phyloP scores from a whole-genome alignment of 1,140 invertebrate species.

The Drosophila ohnishii region DNA sequence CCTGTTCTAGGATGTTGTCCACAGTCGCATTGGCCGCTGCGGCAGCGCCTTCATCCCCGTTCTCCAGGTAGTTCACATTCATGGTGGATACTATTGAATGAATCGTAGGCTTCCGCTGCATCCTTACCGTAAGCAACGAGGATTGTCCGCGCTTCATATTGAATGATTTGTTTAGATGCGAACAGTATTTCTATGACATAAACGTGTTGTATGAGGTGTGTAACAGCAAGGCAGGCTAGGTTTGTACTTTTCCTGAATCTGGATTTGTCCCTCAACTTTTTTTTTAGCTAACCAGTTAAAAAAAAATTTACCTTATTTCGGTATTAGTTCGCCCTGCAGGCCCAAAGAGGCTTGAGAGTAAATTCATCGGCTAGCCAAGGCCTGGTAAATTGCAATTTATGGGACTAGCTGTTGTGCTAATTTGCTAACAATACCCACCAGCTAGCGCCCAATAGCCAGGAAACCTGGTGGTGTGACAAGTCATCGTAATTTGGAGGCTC shows the following conservation, averaged over 20 bases:
- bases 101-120: background rate
- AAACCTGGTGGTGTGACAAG: slow-evolving; percentile 71
- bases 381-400: slow-evolving; percentile 54
- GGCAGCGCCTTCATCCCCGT: background rate
- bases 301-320: background rate
- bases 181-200: background rate
- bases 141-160: background rate
- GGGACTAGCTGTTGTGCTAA: slow-evolving; percentile 58
- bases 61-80: slow-evolving; percentile 13
- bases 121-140: background rate
- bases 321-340: background rate
- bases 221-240: background rate
- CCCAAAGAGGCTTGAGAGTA: background rate
- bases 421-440: slow-evolving; percentile 65
- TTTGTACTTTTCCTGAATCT: background rate
- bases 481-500: slow-evolving; percentile 67
- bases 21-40: background rate
- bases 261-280: too few relatives aligned
- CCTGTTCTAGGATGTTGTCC: slow-evolving; percentile 17
- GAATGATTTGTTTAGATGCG: background rate
- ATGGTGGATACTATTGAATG: background rate
- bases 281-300: background rate
- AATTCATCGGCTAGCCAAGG: background rate
- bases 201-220: background rate
- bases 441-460: slow-evolving; percentile 34